phyloP scores from a whole-genome alignment of 2,113 vertebrate genomes.

The Actenoides lindsayi region DNA sequence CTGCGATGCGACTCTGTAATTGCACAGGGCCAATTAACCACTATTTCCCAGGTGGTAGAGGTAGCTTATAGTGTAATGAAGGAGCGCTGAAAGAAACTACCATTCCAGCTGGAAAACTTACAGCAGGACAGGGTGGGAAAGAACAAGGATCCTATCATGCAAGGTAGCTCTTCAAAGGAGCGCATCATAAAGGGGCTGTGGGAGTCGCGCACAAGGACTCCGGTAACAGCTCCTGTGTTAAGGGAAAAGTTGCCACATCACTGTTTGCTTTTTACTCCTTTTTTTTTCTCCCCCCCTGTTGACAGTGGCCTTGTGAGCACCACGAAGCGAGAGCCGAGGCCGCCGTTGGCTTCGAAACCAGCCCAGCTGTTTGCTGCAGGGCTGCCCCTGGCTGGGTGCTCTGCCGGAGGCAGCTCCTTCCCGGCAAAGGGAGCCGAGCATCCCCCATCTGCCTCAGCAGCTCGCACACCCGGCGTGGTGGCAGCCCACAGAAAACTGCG shows the following conservation, averaged over 20 bases:
- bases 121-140: not conserved
- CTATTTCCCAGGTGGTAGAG: not conserved
- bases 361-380: not conserved
- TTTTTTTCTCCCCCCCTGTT: not conserved
- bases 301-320: not conserved
- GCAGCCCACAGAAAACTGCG: not conserved
- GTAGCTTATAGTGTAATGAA: not conserved
- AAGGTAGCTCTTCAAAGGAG: not conserved
- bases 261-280: not conserved
- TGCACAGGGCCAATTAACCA: not conserved
- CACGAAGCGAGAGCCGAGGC: not conserved
- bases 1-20: not conserved
- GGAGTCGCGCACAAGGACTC: not conserved
- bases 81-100: not conserved
- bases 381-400: not conserved
- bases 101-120: not conserved
- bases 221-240: not conserved
- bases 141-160: not conserved
- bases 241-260: not conserved
- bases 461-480: accelerated
- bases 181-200: not conserved
- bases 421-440: not conserved
- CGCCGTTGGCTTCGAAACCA: accelerated
- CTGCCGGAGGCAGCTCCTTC: not conserved
- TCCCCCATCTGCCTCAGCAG: not conserved